phyloP scores from a whole-genome alignment of 1,140 invertebrate genomes.

The Diploscapter pachys region DNA sequence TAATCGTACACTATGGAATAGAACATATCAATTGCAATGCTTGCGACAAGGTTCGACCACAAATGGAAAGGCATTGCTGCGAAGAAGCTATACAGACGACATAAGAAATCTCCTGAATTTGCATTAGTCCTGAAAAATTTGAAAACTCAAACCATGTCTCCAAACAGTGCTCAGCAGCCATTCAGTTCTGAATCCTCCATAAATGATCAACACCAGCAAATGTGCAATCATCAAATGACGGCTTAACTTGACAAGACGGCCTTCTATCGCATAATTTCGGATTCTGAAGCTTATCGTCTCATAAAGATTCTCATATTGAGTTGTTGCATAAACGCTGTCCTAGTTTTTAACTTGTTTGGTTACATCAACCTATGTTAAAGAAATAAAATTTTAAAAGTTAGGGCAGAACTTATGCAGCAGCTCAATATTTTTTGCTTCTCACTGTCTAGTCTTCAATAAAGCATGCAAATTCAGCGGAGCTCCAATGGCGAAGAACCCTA shows the following conservation, averaged over 20 bases:
- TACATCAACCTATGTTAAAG: background rate
- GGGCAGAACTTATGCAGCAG: slow-evolving; percentile 22
- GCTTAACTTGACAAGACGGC: slow-evolving; percentile 42
- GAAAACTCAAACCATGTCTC: slow-evolving; percentile 35
- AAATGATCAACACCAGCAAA: slow-evolving; percentile 50
- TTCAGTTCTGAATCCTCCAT: slow-evolving; percentile 53
- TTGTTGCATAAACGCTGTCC: background rate
- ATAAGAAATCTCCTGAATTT: slow-evolving; percentile 42
- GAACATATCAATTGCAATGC: slow-evolving; percentile 54
- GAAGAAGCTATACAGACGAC: slow-evolving; percentile 49
- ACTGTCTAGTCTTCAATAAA: slow-evolving; percentile 36
- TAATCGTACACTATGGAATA: slow-evolving; percentile 47
- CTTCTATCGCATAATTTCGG: slow-evolving; percentile 42
- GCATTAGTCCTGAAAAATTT: background rate
- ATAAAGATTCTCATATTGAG: background rate
- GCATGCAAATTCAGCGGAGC: slow-evolving; percentile 47
- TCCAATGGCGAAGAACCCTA: slow-evolving; percentile 47
- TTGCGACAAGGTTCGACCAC: slow-evolving; percentile 54
- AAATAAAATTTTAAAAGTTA: slow-evolving; percentile 3
- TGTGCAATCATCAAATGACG: slow-evolving; percentile 51
- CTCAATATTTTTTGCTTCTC: slow-evolving; percentile 3
- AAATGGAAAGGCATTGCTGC: slow-evolving; percentile 49
- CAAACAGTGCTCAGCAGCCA: slow-evolving; percentile 52
- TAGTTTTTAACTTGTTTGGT: background rate
- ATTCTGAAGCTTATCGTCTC: slow-evolving; percentile 16